Evolutionary conservation across 1,140 invertebrate genomes (phyloP).

Genomic region (Drosophila pallidifrons): DNA sequence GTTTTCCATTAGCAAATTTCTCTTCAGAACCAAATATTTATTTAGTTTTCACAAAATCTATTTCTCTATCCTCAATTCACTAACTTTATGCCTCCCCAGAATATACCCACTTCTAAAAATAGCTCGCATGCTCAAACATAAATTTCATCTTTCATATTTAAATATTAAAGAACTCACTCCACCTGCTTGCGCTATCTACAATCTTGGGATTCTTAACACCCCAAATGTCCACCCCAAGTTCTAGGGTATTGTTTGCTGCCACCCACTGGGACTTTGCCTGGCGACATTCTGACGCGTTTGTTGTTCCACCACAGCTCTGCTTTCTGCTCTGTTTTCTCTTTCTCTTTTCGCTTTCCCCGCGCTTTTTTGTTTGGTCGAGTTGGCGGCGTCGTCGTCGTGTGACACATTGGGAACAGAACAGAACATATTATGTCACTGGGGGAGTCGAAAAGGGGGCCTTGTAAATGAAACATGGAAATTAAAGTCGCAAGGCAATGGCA

Average conservation of each 20-base stretch:
- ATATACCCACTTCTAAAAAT: neutral
- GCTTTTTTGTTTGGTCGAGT: constrained; percentile 41
- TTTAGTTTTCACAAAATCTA: no score
- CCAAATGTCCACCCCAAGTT: neutral
- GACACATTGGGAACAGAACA: constrained; percentile 59
- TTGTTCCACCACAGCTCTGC: neutral
- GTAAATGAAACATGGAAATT: constrained; percentile 54
- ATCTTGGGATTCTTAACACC: neutral
- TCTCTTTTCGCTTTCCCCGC: constrained; percentile 3
- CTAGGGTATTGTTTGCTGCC: constrained; percentile 21
- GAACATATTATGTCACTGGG: constrained; percentile 63
- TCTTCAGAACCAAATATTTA: no score
- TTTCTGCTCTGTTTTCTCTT: neutral
- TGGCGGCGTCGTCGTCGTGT: constrained; percentile 53
- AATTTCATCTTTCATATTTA: neutral
- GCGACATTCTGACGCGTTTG: constrained; percentile 48
- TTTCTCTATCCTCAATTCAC: no score
- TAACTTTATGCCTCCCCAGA: no score
- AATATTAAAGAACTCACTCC: neutral
- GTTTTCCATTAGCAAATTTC: no score
- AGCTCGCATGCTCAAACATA: neutral
- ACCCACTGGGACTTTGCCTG: constrained; percentile 22
- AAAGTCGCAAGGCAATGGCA: constrained; percentile 52
- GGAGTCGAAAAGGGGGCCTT: neutral
- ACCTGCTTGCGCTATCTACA: neutral